A percentile compares a stretch with the other conserved stretches of the same genome.
These are phyloP conservation scores for Neomorphus geoffroyi DNA, from an alignment of 2,797 vertebrate species.

Conservation along the genomic window DNA sequence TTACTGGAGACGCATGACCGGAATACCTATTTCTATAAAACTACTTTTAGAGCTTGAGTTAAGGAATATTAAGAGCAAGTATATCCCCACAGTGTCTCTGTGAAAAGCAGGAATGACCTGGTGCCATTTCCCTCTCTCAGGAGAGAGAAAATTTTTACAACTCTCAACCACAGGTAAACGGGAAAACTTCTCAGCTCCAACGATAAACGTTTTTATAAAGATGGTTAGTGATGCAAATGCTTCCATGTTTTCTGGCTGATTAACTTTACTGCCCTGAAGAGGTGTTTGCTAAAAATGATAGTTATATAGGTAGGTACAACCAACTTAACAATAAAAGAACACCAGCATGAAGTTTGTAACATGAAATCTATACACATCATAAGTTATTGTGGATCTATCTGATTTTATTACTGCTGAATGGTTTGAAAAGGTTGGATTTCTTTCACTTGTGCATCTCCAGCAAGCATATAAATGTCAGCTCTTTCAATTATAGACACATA, in stretches of 20 bases:
- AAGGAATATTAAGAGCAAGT: not conserved
- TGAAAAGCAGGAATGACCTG: not conserved
- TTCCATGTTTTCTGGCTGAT: conserved; percentile 3
- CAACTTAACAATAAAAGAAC: not conserved
- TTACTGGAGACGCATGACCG: conserved; percentile 8
- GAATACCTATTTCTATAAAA: conserved; percentile 9
- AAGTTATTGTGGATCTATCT: not conserved
- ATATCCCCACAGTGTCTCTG: not conserved
- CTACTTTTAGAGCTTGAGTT: not conserved
- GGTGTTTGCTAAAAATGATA: not conserved
- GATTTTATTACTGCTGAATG: conserved; percentile 6
- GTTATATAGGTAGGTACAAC: not conserved
- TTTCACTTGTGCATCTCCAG: conserved; percentile 21
- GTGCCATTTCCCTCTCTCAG: not conserved
- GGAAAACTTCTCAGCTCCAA: not conserved
- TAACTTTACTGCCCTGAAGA: not conserved
- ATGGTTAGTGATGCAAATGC: conserved; percentile 13
- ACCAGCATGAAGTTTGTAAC: not conserved
- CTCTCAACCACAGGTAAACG: not conserved
- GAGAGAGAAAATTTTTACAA: not conserved
- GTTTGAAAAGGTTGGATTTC: not conserved
- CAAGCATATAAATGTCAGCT: conserved; percentile 9
- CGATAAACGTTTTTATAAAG: not conserved
- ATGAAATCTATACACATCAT: not conserved
- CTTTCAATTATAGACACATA: conserved; percentile 23